Percentiles rank a stretch among this genome's conserved stretches.
Evolutionary conservation across 1,140 invertebrate genomes (phyloP).

Genomic region (Papilio helenus): DNA sequence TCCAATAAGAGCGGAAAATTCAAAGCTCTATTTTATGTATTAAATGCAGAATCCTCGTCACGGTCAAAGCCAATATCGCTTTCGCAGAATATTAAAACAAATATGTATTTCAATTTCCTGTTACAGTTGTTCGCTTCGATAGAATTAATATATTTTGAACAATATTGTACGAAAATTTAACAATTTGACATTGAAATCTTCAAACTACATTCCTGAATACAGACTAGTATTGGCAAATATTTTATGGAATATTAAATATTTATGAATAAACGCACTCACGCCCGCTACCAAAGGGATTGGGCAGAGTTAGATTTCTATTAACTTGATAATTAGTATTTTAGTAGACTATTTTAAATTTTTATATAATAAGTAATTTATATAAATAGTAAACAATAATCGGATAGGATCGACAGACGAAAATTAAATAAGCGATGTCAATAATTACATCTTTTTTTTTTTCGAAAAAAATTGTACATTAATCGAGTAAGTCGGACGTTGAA

Average conservation of each 20-base stretch:
- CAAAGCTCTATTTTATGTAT: constrained; percentile 18
- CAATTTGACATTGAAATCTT: not conserved
- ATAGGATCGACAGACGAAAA: no score
- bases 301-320: not conserved
- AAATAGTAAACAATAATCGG: no score
- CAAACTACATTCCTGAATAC: not conserved
- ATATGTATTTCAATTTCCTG: not conserved
- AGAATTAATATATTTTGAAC: not conserved
- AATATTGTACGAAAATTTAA: not conserved
- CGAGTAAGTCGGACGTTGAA: not conserved
- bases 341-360: no score
- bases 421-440: not conserved
- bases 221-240: not conserved
- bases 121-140: no score
- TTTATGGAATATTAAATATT: not conserved
- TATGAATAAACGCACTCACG: not conserved
- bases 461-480: not conserved
- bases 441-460: not conserved
- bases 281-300: not conserved
- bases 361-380: no score
- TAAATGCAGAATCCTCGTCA: not conserved
- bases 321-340: not conserved
- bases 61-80: constrained; percentile 20
- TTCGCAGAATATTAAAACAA: not conserved
- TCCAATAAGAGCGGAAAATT: not conserved